Evolutionary conservation across 2,113 vertebrate genomes (phyloP), one percentile per base, ranked within the genome.

Genomic region (Ariopsis seemanni): DNA sequence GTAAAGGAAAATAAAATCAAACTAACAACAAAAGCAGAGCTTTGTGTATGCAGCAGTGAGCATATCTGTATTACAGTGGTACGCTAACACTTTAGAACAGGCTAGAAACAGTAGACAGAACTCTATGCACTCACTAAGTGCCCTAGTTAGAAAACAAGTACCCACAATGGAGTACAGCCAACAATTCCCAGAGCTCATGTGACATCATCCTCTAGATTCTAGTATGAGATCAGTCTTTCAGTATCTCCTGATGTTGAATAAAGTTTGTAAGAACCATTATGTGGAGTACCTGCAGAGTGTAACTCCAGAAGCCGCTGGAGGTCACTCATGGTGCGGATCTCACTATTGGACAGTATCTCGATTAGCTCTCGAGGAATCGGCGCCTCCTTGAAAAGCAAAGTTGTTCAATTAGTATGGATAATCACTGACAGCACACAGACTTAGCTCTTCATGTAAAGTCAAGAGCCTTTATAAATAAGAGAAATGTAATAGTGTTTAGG

Each of bases 291-390:
- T 97, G 97, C 95, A 96, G 96, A 97, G 95, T 99, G 96, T 95
- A 97, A 96, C 94, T 98, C 97, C 93, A 99, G 96, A 93, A 99
- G 96, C 94, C 97, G 97, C 97, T 99, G 97, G 94, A 99, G 96
- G 95, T 98, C 98, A 92, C 97, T 96, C 95, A 98, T 98, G 96
- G 96, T 98, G 94, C 95, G 96, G 93, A 98, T 98, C 91, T 98
- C 97, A 91, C 97, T 98, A 94, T 95, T 95, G 79, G 97, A 96
- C 93, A 99, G 95, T 72, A 96, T 95, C 94, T 99, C 97, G 87
- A 97, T 94, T 85, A 99, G 94, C 95, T 99, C 97, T 92, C 92
- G 96, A 85, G 98, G 97, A 88, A 98, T 96, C 90, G 96, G 96
- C 60, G 96, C 96, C 94, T 98, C 97, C 97, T 99, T 90, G n/a